Evolutionary conservation across 2,888 invertebrate genomes (phyloP).

Genomic region (Hipparchia semele): DNA sequence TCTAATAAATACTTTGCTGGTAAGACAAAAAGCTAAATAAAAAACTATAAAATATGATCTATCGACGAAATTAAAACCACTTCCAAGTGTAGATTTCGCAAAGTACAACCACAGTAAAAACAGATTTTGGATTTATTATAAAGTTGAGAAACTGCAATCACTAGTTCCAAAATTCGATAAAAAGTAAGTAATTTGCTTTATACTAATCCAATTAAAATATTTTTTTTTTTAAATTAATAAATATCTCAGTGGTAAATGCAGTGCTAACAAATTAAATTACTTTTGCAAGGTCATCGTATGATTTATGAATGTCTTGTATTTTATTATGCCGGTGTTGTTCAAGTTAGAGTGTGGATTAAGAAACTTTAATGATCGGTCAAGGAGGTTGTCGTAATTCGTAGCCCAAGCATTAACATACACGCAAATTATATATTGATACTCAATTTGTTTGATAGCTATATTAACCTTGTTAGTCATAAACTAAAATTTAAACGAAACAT

Average conservation of each 20-base stretch:
- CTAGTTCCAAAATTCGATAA: background rate
- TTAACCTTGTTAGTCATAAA: background rate
- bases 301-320: constrained; percentile 52
- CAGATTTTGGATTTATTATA: background rate
- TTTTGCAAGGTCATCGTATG: constrained; percentile 52
- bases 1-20: background rate
- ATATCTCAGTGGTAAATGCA: constrained; percentile 19
- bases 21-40: background rate
- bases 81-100: constrained; percentile 1
- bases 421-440: constrained; percentile 1
- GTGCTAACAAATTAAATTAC: constrained; percentile 43
- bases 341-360: constrained; percentile 43
- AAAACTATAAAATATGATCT: background rate
- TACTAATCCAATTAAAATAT: background rate
- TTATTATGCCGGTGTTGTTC: constrained; percentile 42
- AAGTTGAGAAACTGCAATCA: constrained; percentile 9
- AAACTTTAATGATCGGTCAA: constrained; percentile 54
- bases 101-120: background rate
- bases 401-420: constrained; percentile 35
- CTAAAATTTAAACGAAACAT: background rate
- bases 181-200: constrained; percentile 1
- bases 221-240: background rate
- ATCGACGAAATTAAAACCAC: background rate
- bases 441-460: background rate
- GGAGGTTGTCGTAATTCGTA: constrained; percentile 51